Conservation (phyloP, 2,888 invertebrate genomes). For the Cryptocephalus primarius region DNA sequence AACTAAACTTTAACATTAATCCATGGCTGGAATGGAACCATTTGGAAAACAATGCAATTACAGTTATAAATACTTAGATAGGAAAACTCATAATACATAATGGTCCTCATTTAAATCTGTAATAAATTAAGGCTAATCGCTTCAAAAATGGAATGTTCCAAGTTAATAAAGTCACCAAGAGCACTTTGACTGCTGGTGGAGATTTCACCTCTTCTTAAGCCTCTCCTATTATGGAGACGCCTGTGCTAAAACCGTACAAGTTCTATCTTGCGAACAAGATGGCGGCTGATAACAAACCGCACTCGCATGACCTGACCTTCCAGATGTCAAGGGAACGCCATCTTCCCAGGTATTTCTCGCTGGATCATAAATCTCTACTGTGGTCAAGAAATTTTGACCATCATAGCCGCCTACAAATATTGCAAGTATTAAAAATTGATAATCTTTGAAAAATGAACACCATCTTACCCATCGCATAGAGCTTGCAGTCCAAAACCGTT, state of each 20-base stretch:
- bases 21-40: no score
- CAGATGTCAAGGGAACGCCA: slow-evolving; percentile 69
- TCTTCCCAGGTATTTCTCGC: slow-evolving; percentile 62
- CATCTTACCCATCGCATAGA: slow-evolving; percentile 74
- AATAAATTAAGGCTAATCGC: no score
- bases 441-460: background rate
- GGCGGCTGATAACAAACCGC: slow-evolving; percentile 77
- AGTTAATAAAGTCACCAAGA: no score
- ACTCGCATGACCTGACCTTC: slow-evolving; percentile 84
- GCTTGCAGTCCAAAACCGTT: slow-evolving; percentile 73
- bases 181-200: no score
- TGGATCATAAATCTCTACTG: slow-evolving; percentile 84
- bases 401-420: slow-evolving; percentile 71
- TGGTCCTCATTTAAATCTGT: no score
- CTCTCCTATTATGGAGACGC: background rate
- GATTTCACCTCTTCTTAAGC: no score
- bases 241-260: slow-evolving; percentile 14
- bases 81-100: no score
- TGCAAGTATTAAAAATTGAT: slow-evolving; percentile 2
- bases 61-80: no score
- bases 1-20: no score
- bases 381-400: slow-evolving; percentile 71
- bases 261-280: slow-evolving; percentile 30
- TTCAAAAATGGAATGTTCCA: no score
- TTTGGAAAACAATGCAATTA: no score